Evolutionary conservation across 2,113 vertebrate genomes (phyloP), one percentile per base, ranked within the genome.

Genomic region (Anoplopoma fimbria): DNA sequence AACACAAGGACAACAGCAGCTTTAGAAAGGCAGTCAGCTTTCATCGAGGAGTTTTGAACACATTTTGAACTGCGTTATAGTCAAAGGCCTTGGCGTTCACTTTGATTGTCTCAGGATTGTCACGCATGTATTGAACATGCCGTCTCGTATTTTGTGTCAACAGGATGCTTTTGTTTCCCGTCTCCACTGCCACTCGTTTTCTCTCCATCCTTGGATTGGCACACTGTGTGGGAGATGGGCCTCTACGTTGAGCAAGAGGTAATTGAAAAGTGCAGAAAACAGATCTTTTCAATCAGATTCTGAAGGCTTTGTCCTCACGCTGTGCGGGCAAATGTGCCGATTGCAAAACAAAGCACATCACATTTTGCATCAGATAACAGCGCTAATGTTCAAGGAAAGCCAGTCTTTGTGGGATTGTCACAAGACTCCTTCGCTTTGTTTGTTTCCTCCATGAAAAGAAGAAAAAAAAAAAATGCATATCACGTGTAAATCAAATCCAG

Each of bases 221-320:
- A 80, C 33, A 51, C 68, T 60, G 64, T 53, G 57, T 64, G 63
- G 63, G 64, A 89, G 82, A 81, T 36, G 60, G 69, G 78, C 75
- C 68, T 45, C 76, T 70, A 69, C 79, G 19, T 87, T 40, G 70
- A 77, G 75, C 47, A 9, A 80, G 75, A 88, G 62, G 87, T 91
- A 93, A 93, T 92, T 93, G 91, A 93, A 94, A 94, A 93, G 85
- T 76, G 71, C 57, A 87, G 82, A 86, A 93, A 93, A 89, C 45
- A 89, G 91, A 88, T 91, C 77, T 92, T 94, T 93, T 93, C 91
- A 91, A 89, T 91, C 85, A 72, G 40, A 74, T 89, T 86, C 75
- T 62, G 79, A 90, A 93, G 90, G 84, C 84, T 92, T 90, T 92
- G 89, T 93, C 86, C 88, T 84, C 69, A 67, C n/a, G 13, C 75